Base-by-base conservation (phyloP, 2,888 invertebrate species). In the Athetis lepigone region DNA sequence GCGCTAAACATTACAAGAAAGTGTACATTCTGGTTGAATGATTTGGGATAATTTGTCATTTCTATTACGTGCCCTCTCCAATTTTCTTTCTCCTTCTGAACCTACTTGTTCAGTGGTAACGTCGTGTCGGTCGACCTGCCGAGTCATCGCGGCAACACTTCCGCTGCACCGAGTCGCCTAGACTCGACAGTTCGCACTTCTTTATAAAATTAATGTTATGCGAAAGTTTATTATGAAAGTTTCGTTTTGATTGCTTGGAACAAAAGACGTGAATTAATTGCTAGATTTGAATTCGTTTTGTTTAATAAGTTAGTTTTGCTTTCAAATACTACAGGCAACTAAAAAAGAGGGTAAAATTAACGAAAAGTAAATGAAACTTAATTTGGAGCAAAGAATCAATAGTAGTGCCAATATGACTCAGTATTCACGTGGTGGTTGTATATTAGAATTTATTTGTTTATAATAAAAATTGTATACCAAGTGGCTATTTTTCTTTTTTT, bases 141-240 rank as follows among this genome's bases (percentile, higher is more conserved):
- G 78, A 84, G 88, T 81, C 87, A 84, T 86, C 86, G 83, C 77
- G 63, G 75, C 83, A 78, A 82, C 84, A 84, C 88, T 92, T 92
- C 92, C 92, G 89, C 66, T 87, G 88, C 88, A 87, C 85, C 83
- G 83, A 62, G 54, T 58, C 57, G 21, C 58, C 43, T 82, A 63
- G 54, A 75, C 66, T 72, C 71, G 75, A 78, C 76, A 62, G 43
- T 46, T 70, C 47, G 55, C 75, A 78, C 76, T 64, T 73, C 70
- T 70, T 61, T 57, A 57, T 55, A 59, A 59, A 71, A 69, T 71
- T 69, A 75, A 67, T 61, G 58, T 63, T 62, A 61, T 33, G 19
- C 43, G 33, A 59, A 43, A 47, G 55, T 49, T 68, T 73, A 43
- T 61, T 61, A 39, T 16, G n/a, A 55, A 72, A 73, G 18, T 65